phyloP scores from a whole-genome alignment of 2,888 invertebrate genomes.

The Mythimna ferrago region DNA sequence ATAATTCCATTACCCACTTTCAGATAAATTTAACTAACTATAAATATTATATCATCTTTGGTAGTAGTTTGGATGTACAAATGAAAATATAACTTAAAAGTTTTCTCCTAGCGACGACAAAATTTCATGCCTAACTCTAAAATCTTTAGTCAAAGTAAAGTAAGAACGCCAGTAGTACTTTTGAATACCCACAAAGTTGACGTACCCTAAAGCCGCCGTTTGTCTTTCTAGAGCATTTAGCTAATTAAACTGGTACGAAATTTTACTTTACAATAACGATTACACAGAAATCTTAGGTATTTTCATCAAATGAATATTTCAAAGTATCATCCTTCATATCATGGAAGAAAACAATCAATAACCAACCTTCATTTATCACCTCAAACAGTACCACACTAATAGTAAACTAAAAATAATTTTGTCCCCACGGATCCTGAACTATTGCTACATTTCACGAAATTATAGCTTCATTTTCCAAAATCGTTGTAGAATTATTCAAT shows the following conservation, averaged over 20 bases:
- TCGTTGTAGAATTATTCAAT: constrained; percentile 39
- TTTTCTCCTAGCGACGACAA: background rate
- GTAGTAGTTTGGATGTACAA: background rate
- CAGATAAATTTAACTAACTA: background rate
- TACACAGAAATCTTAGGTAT: background rate
- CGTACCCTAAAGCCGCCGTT: background rate
- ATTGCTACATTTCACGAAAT: constrained; percentile 14
- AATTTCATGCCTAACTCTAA: background rate
- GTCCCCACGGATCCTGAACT: background rate
- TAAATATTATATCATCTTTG: background rate
- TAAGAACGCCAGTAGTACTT: background rate
- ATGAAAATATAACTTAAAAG: background rate
- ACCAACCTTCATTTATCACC: background rate
- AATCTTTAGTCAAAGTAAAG: background rate
- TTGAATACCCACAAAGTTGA: background rate
- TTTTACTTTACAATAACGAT: background rate
- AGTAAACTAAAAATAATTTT: background rate
- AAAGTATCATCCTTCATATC: background rate
- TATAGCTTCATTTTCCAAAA: constrained; percentile 32
- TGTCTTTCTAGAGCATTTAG: background rate
- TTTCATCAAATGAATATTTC: background rate
- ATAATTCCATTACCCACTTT: constrained; percentile 13
- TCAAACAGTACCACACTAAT: background rate
- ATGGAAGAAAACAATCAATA: background rate
- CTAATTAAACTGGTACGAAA: constrained; percentile 2